Base-by-base conservation (phyloP, 2,797 vertebrate species). In the Echeneis naucrates region DNA sequence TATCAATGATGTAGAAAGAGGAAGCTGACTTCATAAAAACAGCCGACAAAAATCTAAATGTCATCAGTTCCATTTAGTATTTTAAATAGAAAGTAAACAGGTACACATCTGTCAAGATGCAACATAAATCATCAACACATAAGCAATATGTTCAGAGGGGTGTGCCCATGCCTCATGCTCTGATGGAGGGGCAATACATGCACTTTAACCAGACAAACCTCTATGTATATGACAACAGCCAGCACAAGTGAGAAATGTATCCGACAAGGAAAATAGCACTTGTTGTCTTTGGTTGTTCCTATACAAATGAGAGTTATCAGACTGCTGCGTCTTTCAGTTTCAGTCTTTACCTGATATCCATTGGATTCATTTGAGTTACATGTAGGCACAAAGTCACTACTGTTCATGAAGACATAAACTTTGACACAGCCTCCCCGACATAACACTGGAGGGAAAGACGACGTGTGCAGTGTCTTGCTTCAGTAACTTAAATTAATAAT, bases 81-180 rank as follows among this genome's bases (percentile, higher is more conserved):
- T 61, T 51, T 19, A 16, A 55, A 24, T 52, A n/a, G 13, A 35
- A 68, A 32, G n/a, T 5, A 40, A 7, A 72, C 82, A 84, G 77
- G 79, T 79, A 57, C 51, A 63, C 75, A 88, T 82, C 85, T 86
- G 87, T 83, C 82, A 87, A 85, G 83, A 88, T 17, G 23, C 19
- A 8, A 37, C 4, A 38, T 2, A 5, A 4, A 45, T 14, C 19
- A 65, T 57, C 26, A 51, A 53, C 68, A 80, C 48, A 84, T 33
- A 23, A 48, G 32, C 35, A 35, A 60, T 19, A 48, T 58, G 26
- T 76, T 69, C 37, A 65, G 63, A 51, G 62, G 65, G 72, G 67
- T 58, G 78, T 57, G 77, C 21, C 75, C 83, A 83, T 87, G 89
- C 82, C 73, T 90, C 92, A 92, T 94, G 93, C 93, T 88, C 63